A percentile compares a stretch with the other conserved stretches of the same genome.
phyloP scores from a whole-genome alignment of 2,797 vertebrate genomes.

The Ispidina picta region DNA sequence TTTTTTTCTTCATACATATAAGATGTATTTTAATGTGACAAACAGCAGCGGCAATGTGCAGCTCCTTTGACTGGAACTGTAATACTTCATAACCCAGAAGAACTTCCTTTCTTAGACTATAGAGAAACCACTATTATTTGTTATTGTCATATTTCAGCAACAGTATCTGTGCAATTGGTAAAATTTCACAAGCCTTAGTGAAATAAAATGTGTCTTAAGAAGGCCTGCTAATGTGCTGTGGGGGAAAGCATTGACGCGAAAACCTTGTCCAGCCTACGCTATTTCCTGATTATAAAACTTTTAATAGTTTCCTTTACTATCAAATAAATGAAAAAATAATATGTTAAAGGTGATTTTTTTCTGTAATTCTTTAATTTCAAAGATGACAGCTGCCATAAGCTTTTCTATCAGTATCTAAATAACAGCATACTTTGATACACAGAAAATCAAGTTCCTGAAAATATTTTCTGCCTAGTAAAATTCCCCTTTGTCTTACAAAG shows the following conservation, averaged over 20 bases:
- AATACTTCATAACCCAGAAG: background rate
- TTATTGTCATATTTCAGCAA: background rate
- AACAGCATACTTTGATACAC: background rate
- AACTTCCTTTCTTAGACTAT: background rate
- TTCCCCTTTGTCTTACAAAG: background rate
- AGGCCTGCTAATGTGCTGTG: background rate
- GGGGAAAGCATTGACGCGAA: background rate
- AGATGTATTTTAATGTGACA: slow-evolving; percentile 2
- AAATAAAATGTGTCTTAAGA: background rate
- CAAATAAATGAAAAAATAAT: background rate
- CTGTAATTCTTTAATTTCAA: background rate
- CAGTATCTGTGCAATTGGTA: background rate
- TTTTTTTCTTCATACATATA: background rate
- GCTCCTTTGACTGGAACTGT: background rate
- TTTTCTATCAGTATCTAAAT: background rate
- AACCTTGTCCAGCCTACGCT: background rate
- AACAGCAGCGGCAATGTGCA: background rate
- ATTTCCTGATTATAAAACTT: background rate
- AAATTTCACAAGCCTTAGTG: background rate
- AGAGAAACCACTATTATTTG: background rate
- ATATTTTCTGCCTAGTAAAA: background rate
- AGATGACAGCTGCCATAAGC: background rate
- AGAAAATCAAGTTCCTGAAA: background rate
- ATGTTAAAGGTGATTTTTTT: background rate
- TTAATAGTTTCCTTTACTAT: background rate